Base-by-base conservation (phyloP, 2,113 vertebrate species). In the Oostethus manadensis region DNA sequence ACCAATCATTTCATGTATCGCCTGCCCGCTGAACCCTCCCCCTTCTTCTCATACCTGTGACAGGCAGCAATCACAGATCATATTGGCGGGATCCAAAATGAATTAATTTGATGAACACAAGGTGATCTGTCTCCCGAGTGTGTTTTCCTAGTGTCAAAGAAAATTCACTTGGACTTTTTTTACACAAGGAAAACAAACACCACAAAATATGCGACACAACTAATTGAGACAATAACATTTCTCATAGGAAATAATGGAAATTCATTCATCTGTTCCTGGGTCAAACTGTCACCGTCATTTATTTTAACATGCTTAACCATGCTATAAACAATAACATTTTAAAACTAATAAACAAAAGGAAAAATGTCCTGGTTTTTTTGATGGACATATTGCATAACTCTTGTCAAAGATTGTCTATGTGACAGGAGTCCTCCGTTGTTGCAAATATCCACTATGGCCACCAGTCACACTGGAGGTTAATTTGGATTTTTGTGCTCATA, bases 1-100 rank as follows among this genome's bases (percentile, higher is more conserved):
- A 84, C 88, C 90, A 86, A 88, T 89, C 89, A 90, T 90, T 90
- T 90, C 86, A 88, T 86, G 68, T 90, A 89, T 90, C 86, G 90
- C 62, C 73, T 69, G 70, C 84, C 49, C 16, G 13, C 17, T n/a
- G 23, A 22, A 16, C 21, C 22, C 35, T 17, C 29, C 26, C 29
- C 60, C 56, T 42, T 42, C 38, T 42, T 42, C 38, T 42, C 38
- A 14, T 42, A 51, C 64, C 56, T 51, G 86, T 79, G 85, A 87
- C 81, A 91, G 89, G 76, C 73, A 76, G 80, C 79, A 90, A 89
- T 89, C 87, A 82, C 86, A 79, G 84, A 87, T 86, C 84, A 90
- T 76, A 88, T 89, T 87, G 89, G 89, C 84, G 84, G 64, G 77
- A 84, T 82, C 83, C 84, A 87, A 89, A 86, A 87, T 84, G 66